A percentile compares a stretch with the other conserved stretches of the same genome.
These are phyloP conservation scores for Gymnothorax reevesii DNA, from an alignment of 2,797 vertebrate species.

Conservation along the genomic window DNA sequence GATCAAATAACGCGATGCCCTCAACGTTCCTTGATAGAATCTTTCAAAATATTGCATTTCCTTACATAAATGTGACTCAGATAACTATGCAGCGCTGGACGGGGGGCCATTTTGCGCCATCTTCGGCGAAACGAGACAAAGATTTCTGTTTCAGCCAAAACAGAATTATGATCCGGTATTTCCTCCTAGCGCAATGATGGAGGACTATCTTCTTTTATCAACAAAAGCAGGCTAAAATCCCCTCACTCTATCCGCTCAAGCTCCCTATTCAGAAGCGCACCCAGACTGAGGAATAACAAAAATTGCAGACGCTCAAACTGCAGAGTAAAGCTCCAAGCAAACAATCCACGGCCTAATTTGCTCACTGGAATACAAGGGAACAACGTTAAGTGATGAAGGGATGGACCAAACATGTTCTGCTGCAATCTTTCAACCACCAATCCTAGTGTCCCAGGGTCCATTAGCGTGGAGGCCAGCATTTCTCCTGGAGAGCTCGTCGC, in stretches of 20 bases:
- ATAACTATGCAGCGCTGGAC: neutral
- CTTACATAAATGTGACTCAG: neutral
- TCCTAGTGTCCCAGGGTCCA: neutral
- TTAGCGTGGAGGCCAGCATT: neutral
- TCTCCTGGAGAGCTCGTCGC: slow-evolving; percentile 47
- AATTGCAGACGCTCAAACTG: neutral
- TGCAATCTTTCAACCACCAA: neutral
- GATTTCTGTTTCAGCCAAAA: neutral
- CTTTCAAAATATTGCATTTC: neutral
- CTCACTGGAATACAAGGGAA: neutral
- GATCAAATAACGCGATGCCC: neutral
- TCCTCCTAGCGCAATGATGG: neutral
- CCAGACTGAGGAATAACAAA: too few relatives aligned
- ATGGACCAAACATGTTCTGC: neutral
- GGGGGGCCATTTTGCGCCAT: neutral
- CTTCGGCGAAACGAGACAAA: neutral
- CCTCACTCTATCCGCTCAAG: neutral
- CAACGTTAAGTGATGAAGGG: neutral
- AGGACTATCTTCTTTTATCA: neutral
- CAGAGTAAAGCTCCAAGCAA: neutral
- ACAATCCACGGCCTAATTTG: neutral
- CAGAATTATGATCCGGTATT: neutral
- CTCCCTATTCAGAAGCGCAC: neutral
- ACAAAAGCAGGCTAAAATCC: neutral
- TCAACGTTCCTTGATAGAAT: neutral